phyloP scores from a whole-genome alignment of 2,888 invertebrate genomes.

The Tachystola acroxantha region DNA sequence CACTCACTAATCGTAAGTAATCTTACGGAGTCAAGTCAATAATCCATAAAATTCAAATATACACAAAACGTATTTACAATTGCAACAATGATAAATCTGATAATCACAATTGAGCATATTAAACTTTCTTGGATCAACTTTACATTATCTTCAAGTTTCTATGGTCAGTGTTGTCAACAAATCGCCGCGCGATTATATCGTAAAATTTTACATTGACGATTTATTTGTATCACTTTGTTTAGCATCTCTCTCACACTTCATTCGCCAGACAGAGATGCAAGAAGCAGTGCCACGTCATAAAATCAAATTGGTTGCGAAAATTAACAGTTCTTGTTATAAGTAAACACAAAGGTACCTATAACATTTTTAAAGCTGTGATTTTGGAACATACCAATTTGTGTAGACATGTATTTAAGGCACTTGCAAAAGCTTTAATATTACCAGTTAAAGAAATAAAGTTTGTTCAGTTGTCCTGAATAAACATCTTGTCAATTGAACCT shows the following conservation, averaged over 20 bases:
- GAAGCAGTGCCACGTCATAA: slow-evolving; percentile 28
- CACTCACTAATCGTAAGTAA: too few species aligned
- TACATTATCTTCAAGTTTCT: not conserved
- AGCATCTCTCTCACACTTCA: slow-evolving; percentile 28
- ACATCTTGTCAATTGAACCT: too few species aligned
- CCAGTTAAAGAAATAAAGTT: not conserved
- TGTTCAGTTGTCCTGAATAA: not conserved
- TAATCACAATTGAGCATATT: too few species aligned
- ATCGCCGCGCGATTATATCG: slow-evolving; percentile 34
- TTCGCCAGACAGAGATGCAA: slow-evolving; percentile 17
- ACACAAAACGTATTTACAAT: too few species aligned
- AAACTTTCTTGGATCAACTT: too few species aligned
- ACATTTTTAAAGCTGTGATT: slow-evolving; percentile 30
- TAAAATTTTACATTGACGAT: slow-evolving; percentile 62
- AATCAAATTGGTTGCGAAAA: slow-evolving; percentile 54
- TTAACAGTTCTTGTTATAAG: slow-evolving; percentile 52
- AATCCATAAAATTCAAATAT: too few species aligned
- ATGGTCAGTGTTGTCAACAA: slow-evolving; percentile 5
- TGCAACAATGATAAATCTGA: too few species aligned
- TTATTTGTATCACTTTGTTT: slow-evolving; percentile 45
- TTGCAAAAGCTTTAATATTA: not conserved
- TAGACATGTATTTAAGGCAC: not conserved
- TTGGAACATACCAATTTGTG: slow-evolving; percentile 30
- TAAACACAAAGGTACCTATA: slow-evolving; percentile 44
- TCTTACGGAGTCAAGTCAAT: too few species aligned